Conservation (phyloP, 2,888 invertebrate species). For the Drosophila imparisetae region DNA sequence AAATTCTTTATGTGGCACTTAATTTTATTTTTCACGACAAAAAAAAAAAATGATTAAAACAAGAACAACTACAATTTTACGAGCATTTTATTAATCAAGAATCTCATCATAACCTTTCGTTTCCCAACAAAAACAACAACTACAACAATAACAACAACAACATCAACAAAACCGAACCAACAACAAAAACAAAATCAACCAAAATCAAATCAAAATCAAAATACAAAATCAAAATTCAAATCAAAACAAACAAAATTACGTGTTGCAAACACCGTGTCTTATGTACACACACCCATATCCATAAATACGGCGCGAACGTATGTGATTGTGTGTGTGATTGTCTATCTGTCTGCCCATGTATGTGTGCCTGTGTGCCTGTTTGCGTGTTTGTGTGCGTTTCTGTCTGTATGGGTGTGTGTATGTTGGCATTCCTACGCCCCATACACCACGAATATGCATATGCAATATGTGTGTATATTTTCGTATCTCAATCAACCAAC, state of each 20-base stretch:
- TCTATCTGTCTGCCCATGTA: constrained; percentile 1
- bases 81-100: constrained; percentile 74
- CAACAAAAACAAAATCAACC: constrained; percentile 59
- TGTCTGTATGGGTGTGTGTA: constrained; percentile 58
- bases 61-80: constrained; percentile 46
- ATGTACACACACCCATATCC: constrained; percentile 61
- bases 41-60: constrained; percentile 32
- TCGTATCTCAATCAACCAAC: constrained; percentile 48
- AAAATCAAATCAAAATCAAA: constrained; percentile 45
- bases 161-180: constrained; percentile 40
- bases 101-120: constrained; percentile 78
- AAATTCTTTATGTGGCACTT: constrained; percentile 69
- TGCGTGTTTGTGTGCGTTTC: constrained; percentile 15
- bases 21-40: constrained; percentile 56
- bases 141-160: constrained; percentile 37
- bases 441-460: constrained; percentile 44
- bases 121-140: constrained; percentile 64
- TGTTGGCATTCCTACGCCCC: constrained; percentile 38
- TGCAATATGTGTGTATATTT: constrained; percentile 36
- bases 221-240: constrained; percentile 32
- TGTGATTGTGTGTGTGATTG: constrained; percentile 3
- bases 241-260: constrained; percentile 43
- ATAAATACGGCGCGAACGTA: constrained; percentile 15
- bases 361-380: background rate
- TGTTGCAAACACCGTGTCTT: constrained; percentile 35